These are phyloP conservation scores for Pangasius sanitwongsei DNA, from an alignment of 2,797 vertebrate species.

Conservation along the genomic window DNA sequence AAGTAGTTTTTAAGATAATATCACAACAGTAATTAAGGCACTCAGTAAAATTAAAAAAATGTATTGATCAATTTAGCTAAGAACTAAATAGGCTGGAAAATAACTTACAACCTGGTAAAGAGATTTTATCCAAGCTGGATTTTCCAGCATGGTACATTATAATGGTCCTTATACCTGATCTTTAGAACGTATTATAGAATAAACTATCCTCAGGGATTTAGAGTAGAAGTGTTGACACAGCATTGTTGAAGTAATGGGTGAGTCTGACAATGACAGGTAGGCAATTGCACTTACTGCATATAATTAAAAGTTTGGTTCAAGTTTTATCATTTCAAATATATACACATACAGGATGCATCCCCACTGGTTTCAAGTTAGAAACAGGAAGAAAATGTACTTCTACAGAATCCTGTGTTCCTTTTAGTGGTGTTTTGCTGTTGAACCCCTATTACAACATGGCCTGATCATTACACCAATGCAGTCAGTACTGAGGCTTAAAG, in stretches of 20 bases:
- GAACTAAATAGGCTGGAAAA: background rate
- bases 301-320: background rate
- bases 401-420: background rate
- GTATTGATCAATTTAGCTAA: background rate
- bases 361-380: background rate
- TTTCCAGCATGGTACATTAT: background rate
- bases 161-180: background rate
- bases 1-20: background rate
- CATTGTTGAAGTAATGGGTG: constrained; percentile 58
- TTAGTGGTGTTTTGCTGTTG: background rate
- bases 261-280: constrained; percentile 14
- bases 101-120: background rate
- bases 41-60: background rate
- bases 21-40: background rate
- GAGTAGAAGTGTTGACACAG: constrained; percentile 54
- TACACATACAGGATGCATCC: background rate
- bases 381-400: background rate
- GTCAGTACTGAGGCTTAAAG: background rate
- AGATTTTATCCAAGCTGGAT: background rate
- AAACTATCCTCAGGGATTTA: background rate
- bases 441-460: background rate
- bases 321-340: background rate
- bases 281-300: too few species aligned
- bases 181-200: background rate
- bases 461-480: background rate